A percentile compares a stretch with the other conserved stretches of the same genome.
Evolutionary conservation across 92 coral and sea anemone species (phyloP).

Genomic region (Nematostella vectensis): DNA sequence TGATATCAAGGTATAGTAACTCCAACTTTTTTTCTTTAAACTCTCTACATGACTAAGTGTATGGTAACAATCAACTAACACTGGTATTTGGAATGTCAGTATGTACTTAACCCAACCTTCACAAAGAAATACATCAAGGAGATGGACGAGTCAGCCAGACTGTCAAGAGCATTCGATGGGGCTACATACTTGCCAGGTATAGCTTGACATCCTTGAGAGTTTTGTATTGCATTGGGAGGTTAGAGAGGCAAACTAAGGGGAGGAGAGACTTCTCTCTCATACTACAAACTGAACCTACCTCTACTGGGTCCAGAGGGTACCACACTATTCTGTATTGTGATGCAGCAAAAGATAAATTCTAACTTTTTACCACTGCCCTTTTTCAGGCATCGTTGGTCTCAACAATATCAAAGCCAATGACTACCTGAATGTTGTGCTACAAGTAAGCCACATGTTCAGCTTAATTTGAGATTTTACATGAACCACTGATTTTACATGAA

Average conservation of each 20-base stretch:
- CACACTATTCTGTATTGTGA: no score
- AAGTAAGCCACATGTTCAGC: conserved; percentile 33
- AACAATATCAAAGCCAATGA: conserved; percentile 96
- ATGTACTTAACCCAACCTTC: conserved; percentile 94
- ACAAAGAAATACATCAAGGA: conserved; percentile 65
- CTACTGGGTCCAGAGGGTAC: no score
- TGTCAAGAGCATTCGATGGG: conserved; percentile 99
- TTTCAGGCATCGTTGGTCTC: conserved; percentile 87
- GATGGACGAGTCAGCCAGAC: conserved; percentile 77
- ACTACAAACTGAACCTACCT: no score
- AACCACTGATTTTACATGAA: not conserved
- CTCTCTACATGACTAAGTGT: not conserved
- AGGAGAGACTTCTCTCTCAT: not conserved
- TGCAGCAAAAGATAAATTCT: no score
- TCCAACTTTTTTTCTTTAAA: not conserved
- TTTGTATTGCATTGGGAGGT: not conserved
- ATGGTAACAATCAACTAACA: no score
- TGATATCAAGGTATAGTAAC: conserved; percentile 93
- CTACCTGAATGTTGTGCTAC: conserved; percentile 84
- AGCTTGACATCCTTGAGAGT: no score
- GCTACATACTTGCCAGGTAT: conserved; percentile 94
- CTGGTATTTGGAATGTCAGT: no score
- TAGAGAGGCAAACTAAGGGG: not conserved
- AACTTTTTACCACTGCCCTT: no score
- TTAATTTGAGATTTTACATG: not conserved